These are phyloP conservation scores for Perithous albicinctus DNA, from an alignment of 2,888 invertebrate genomes.

Conservation along the genomic window DNA sequence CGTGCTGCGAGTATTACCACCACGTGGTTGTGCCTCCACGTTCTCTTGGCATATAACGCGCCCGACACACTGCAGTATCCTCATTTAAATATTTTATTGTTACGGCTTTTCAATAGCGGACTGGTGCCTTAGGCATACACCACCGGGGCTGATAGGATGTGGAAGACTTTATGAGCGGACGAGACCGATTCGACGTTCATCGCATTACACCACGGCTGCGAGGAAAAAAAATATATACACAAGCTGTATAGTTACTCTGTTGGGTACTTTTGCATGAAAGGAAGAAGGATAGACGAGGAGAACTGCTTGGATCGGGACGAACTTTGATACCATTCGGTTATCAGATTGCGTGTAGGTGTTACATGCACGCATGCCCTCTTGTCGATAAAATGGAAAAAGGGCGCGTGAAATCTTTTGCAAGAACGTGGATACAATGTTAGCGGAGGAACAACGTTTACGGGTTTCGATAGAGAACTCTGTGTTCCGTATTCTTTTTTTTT, in stretches of 20 bases:
- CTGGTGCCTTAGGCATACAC: constrained; percentile 27
- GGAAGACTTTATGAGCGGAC: constrained; percentile 69
- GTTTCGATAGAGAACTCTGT: constrained; percentile 25
- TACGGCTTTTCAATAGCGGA: constrained; percentile 71
- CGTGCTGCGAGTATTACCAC: constrained; percentile 55
- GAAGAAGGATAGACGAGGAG: constrained; percentile 47
- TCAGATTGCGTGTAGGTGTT: constrained; percentile 70
- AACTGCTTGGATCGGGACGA: constrained; percentile 58
- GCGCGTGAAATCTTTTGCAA: constrained; percentile 55
- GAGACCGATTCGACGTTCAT: constrained; percentile 66
- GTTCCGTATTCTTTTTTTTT: not conserved
- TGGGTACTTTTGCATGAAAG: constrained; percentile 21
- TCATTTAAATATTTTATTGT: constrained; percentile 78
- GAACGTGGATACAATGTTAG: constrained; percentile 59
- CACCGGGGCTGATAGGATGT: constrained; percentile 68
- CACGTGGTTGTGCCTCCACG: constrained; percentile 33
- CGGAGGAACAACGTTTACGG: constrained; percentile 7
- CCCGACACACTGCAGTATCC: constrained; percentile 54
- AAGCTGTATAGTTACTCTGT: constrained; percentile 26
- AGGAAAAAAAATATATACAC: not conserved
- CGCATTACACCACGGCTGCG: constrained; percentile 44
- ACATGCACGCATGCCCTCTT: constrained; percentile 57
- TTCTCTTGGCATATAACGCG: constrained; percentile 56
- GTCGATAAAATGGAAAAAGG: constrained; percentile 39
- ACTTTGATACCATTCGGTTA: constrained; percentile 69